phyloP scores from a whole-genome alignment of 1,140 invertebrate species.

The Drosophila sproati region DNA sequence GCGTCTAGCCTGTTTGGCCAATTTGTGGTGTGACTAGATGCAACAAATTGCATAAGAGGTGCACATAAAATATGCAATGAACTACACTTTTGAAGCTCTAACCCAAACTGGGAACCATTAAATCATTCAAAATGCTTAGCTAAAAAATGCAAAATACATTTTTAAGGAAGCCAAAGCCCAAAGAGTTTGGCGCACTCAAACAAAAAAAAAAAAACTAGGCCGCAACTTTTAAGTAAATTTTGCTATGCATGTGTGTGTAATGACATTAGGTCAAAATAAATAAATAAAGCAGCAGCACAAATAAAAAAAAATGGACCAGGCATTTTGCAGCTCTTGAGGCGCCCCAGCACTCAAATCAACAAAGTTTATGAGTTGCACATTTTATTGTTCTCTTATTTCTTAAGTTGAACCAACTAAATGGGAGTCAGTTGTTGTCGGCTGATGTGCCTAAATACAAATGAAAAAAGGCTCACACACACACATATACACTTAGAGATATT shows the following conservation, averaged over 20 bases:
- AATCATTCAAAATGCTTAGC: slow-evolving; percentile 56
- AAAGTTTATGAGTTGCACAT: slow-evolving; percentile 71
- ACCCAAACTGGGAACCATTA: slow-evolving; percentile 42
- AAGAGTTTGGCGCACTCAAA: slow-evolving; percentile 51
- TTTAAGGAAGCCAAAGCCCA: slow-evolving; percentile 6
- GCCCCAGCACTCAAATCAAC: slow-evolving; percentile 46
- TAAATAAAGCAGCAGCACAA: slow-evolving; percentile 40
- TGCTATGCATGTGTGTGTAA: slow-evolving; percentile 34
- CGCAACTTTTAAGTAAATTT: slow-evolving; percentile 59
- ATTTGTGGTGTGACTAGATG: not conserved
- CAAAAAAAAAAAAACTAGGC: slow-evolving; percentile 22
- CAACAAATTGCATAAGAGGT: slow-evolving; percentile 57
- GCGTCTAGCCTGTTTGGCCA: slow-evolving; percentile 13
- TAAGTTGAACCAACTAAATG: slow-evolving; percentile 16
- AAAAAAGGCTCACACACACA: slow-evolving; percentile 10
- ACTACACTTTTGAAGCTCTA: slow-evolving; percentile 54
- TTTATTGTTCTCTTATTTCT: slow-evolving; percentile 10
- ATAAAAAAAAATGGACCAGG: slow-evolving; percentile 20
- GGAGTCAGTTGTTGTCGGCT: slow-evolving; percentile 9
- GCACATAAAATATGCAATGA: slow-evolving; percentile 62
- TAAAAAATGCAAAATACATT: slow-evolving; percentile 44
- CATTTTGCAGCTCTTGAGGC: slow-evolving; percentile 39
- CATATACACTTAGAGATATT: slow-evolving; percentile 16
- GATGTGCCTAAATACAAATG: slow-evolving; percentile 4
- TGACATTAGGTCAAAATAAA: slow-evolving; percentile 70